A percentile compares a stretch with the other conserved stretches of the same genome.
phyloP scores from a whole-genome alignment of 1,140 invertebrate genomes.

The Pseudomyrmex cubaensis region DNA sequence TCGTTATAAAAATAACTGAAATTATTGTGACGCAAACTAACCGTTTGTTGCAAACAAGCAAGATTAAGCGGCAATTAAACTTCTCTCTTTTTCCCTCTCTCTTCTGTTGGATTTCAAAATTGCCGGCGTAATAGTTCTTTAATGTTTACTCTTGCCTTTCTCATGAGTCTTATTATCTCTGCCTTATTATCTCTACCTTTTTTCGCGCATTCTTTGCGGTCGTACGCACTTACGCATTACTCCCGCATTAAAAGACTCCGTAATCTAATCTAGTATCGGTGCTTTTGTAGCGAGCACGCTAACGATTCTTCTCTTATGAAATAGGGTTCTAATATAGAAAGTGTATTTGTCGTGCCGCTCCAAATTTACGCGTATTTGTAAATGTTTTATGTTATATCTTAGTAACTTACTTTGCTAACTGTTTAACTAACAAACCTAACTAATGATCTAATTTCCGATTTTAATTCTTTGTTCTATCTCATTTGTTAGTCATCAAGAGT shows the following conservation, averaged over 20 bases:
- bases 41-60: conserved; percentile 11
- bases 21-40: conserved; percentile 43
- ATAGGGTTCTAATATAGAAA: neutral
- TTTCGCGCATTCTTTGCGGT: conserved; percentile 26
- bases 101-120: conserved; percentile 39
- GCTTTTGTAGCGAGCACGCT: neutral
- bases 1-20: conserved; percentile 17
- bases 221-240: conserved; percentile 7
- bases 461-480: too few species aligned
- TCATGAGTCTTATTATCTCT: conserved; percentile 40
- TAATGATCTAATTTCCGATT: too few species aligned
- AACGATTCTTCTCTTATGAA: conserved; percentile 6
- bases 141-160: conserved; percentile 49
- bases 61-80: conserved; percentile 15
- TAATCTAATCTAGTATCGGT: conserved; percentile 21
- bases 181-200: neutral
- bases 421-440: too few species aligned
- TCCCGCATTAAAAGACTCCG: conserved; percentile 22
- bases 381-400: neutral
- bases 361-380: neutral
- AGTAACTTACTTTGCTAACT: too few species aligned
- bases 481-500: too few species aligned
- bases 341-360: conserved; percentile 6
- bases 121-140: conserved; percentile 25
- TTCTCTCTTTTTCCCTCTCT: neutral